Conservation (phyloP, 2,888 invertebrate genomes). For the Smittia aterrima region DNA sequence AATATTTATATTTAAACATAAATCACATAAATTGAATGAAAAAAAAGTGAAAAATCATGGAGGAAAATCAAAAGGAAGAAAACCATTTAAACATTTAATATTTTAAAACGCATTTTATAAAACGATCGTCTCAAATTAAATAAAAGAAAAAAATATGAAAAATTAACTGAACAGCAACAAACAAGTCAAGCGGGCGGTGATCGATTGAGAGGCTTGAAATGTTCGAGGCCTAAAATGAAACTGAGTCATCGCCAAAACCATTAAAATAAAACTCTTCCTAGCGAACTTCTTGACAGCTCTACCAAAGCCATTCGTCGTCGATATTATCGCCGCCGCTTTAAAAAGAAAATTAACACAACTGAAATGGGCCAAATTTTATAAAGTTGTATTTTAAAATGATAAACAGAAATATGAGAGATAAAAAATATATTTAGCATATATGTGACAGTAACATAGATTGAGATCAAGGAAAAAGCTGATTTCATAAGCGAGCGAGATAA, state of each 20-base stretch:
- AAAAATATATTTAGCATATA: conserved; percentile 37
- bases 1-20: conserved; percentile 25
- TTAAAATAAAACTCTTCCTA: too few species aligned
- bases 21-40: background rate
- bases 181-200: background rate
- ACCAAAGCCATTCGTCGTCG: background rate
- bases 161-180: background rate
- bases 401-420: conserved; percentile 5
- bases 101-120: conserved; percentile 36
- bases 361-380: conserved; percentile 40
- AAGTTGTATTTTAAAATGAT: conserved; percentile 37
- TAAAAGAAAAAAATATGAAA: conserved; percentile 17
- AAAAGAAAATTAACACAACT: conserved; percentile 25
- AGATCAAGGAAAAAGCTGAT: background rate
- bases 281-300: background rate
- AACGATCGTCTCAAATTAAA: background rate
- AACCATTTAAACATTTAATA: conserved; percentile 30
- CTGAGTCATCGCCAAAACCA: background rate
- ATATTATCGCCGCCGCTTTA: too few species aligned
- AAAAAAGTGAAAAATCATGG: conserved; percentile 4
- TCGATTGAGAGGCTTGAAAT: background rate
- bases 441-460: background rate
- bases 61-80: background rate
- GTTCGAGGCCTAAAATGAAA: background rate
- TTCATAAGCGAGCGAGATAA: background rate